Base-by-base conservation (phyloP, 2,888 invertebrate species). In the Caenorhabditis sp. region DNA sequence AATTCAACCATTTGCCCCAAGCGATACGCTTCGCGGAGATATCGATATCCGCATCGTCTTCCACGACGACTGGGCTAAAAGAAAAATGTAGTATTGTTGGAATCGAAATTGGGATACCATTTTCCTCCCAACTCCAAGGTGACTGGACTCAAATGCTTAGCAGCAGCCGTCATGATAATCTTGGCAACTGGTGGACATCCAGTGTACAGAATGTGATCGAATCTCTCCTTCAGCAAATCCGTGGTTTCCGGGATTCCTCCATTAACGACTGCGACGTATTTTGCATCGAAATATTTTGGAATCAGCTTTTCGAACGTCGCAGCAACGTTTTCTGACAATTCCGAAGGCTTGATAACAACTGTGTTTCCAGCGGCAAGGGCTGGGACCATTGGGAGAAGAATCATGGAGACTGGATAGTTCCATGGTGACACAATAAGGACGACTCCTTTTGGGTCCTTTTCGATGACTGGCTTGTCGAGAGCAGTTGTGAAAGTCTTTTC, bases 151-250 rank as follows among this genome's bases (percentile, higher is more conserved):
- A 99, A 94, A 93, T 95, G 93, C 92, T 97, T 95, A 85, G 96
- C 96, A 1, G 98, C 97, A 0, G 98, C 97, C 73, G 95, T 94
- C 92, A 96, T 95, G 1, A 99, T 94, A 74, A 97, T 95, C 93
- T 95, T 95, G 38, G 97, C 98, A 19, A 98, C 96, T 76, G 63
- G 96, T 96, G 22, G 91, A 90, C 85, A 92, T 92, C 94, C 98
- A 0, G 98, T 99, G 93, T 95, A 97, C 94, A 98, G 97, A 87
- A 99, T 97, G 92, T 97, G 96, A 93, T 99, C 98, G 92, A 97
- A 98, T 92, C 95, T 95, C 92, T 97, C 95, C 26, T 83, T 95
- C 41, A 98, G 93, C 14, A 98, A 93, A 89, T 95, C 95, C 0
- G 95, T 95, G 0, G 97, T 97, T 93, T 96, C 97, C 26, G 94